Evolutionary conservation across 2,888 invertebrate species (phyloP), one percentile per base, ranked within the genome.

Genomic region (Hypena proboscidalis): DNA sequence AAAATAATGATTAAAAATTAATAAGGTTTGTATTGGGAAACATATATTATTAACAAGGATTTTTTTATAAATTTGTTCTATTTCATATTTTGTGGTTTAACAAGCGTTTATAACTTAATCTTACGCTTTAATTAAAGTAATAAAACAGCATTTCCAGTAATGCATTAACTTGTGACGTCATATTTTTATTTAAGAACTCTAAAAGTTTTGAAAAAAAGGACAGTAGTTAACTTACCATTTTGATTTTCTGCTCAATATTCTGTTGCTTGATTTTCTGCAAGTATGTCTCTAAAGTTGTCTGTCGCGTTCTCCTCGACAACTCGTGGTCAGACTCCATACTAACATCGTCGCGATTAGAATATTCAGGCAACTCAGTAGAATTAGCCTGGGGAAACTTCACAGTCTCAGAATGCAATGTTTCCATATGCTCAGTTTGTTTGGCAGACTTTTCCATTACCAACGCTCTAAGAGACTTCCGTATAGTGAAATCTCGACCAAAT

Each of bases 401-500:
- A 1, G 69, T 72, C 1, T 76, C 70, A 0, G 69, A 63, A 8
- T 72, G 70, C 1, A 60, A 19, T 11, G 26, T 32, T 5, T 75
- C 74, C 7, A 57, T 55, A 2, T 57, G 37, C 31, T 59, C 53
- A 0, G 80, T 82, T 37, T 78, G 74, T 63, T 85, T 86, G 1
- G 85, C 84, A 0, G 86, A 77, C 57, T 86, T 85, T 40, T 88
- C 88, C 85, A 90, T 83, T 1, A 90, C 88, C 17, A 89, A 55
- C 0, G 90, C 70, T 9, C 90, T 59, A 44, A 90, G 56, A 2
- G 90, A 90, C 54, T 89, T 89, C 4, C 88, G 65, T 0, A 77
- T 77, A 1, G 83, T 82, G 30, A 85, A 83, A 46, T 87, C 86
- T 70, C 76, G 82, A 0, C 90, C 90, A 4, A 85, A 83, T 1